phyloP scores from a whole-genome alignment of 2,888 invertebrate genomes.

The Acanthosepion esculentum region DNA sequence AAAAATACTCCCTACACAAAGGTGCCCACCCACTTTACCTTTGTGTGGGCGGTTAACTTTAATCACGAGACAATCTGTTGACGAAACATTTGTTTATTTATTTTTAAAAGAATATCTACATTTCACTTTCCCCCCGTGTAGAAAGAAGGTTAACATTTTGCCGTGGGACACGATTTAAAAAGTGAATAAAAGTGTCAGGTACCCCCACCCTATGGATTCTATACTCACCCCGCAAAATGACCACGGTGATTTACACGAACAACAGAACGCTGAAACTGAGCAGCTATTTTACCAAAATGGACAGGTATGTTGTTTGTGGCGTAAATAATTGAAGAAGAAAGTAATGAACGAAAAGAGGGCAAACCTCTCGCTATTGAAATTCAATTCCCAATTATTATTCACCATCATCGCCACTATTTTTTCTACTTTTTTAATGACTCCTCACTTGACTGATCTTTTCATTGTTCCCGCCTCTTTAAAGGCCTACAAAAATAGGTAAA shows the following conservation, averaged over 20 bases:
- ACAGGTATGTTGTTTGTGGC: background rate
- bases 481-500: too few relatives aligned
- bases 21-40: background rate
- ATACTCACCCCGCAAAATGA: background rate
- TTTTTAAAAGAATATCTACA: background rate
- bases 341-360: background rate
- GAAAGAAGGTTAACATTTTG: background rate
- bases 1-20: background rate
- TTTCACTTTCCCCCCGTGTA: background rate
- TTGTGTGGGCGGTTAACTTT: background rate
- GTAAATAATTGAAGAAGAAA: background rate
- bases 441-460: too few relatives aligned
- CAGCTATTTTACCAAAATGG: constrained; percentile 11
- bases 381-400: too few relatives aligned
- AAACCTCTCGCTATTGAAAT: too few relatives aligned
- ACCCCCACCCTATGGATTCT: background rate
- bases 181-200: background rate
- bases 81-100: background rate
- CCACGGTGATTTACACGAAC: background rate
- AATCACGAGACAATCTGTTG: background rate
- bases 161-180: background rate
- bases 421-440: too few relatives aligned
- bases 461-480: too few relatives aligned
- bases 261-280: background rate
- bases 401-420: too few relatives aligned